phyloP scores from a whole-genome alignment of 2,113 vertebrate genomes.

The Rhynchopsitta pachyrhyncha region DNA sequence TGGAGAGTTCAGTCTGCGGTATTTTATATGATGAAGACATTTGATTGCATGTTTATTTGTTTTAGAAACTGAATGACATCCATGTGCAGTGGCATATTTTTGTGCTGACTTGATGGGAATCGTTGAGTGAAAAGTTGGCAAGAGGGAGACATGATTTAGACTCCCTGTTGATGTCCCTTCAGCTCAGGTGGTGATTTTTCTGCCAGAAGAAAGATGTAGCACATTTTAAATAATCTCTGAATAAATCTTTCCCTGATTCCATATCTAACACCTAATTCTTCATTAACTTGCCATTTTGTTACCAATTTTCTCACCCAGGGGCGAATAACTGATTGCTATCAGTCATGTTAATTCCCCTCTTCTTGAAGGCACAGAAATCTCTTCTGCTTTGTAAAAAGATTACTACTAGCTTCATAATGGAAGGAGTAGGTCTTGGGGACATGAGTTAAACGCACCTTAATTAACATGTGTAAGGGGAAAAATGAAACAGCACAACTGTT shows the following conservation, averaged over 20 bases:
- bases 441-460: background rate
- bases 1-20: background rate
- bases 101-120: background rate
- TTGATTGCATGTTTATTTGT: background rate
- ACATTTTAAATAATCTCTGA: background rate
- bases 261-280: background rate
- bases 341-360: background rate
- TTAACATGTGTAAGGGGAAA: background rate
- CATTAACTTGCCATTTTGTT: background rate
- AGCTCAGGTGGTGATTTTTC: background rate
- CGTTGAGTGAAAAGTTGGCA: background rate
- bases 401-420: background rate
- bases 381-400: background rate
- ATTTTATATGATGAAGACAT: background rate
- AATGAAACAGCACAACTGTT: background rate
- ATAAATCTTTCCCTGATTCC: background rate
- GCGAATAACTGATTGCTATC: conserved; percentile 17
- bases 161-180: background rate
- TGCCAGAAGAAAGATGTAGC: conserved; percentile 16
- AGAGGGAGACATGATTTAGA: background rate
- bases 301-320: background rate
- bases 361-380: background rate
- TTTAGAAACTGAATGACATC: conserved; percentile 10
- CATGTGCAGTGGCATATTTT: background rate
- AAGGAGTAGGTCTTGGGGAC: background rate